Conservation (phyloP, 2,797 vertebrate genomes). For the Argya squamiceps region DNA sequence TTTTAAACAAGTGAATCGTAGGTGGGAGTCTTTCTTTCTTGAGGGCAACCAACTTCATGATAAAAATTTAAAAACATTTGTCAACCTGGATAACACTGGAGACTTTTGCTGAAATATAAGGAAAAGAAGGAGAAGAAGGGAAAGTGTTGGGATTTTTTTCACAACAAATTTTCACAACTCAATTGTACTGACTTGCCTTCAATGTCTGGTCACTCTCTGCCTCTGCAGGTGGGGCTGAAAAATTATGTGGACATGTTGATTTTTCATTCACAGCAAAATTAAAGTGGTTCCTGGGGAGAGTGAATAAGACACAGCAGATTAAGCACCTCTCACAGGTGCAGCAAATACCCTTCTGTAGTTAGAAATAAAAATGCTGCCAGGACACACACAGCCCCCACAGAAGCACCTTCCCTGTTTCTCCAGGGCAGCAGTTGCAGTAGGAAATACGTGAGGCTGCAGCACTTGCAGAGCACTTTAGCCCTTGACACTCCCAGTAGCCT, state of each 20-base stretch:
- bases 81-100: neutral
- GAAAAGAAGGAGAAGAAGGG: neutral
- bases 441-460: neutral
- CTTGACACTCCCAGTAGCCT: neutral
- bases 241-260: neutral
- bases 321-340: neutral
- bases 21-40: neutral
- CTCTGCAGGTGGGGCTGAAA: neutral
- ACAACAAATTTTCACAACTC: neutral
- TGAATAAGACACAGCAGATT: neutral
- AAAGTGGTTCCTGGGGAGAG: neutral
- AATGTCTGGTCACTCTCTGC: neutral
- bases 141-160: neutral
- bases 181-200: fast-evolving
- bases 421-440: fast-evolving
- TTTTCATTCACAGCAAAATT: neutral
- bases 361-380: neutral
- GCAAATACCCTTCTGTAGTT: neutral
- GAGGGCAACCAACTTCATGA: neutral
- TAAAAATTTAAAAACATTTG: neutral
- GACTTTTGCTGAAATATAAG: neutral
- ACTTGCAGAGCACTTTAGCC: neutral
- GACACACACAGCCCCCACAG: neutral
- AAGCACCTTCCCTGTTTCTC: neutral
- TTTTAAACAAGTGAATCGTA: neutral